Percentiles rank a stretch among this genome's conserved stretches.
Conservation (phyloP, 2,888 invertebrate species). For the Aplocera efformata region DNA sequence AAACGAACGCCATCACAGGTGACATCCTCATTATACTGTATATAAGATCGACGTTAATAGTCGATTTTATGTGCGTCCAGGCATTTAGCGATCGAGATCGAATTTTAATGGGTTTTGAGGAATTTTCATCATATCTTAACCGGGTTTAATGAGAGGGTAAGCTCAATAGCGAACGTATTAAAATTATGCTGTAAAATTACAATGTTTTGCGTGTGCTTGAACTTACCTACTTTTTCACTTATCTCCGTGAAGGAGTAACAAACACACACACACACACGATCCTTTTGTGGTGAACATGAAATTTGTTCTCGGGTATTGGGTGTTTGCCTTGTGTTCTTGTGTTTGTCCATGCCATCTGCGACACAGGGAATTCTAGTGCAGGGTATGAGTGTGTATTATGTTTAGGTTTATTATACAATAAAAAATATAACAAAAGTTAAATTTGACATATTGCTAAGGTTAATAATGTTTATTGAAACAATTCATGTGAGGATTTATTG, state of each 20-base stretch:
- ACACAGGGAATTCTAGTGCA: no score
- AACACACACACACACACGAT: no score
- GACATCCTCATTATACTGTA: conserved; percentile 49
- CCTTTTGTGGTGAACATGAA: no score
- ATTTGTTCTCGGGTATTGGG: no score
- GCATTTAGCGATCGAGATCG: conserved; percentile 44
- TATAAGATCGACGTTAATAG: conserved; percentile 50
- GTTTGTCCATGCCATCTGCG: no score
- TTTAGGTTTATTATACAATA: no score
- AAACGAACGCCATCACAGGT: conserved; percentile 48
- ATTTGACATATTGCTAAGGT: no score
- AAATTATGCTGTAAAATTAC: conserved; percentile 47
- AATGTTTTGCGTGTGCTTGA: conserved; percentile 26
- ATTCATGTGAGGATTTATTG: no score
- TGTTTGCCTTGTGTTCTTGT: no score
- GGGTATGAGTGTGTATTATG: no score
- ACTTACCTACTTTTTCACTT: background rate
- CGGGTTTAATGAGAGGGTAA: conserved; percentile 25
- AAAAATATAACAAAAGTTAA: no score
- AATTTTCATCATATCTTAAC: conserved; percentile 49
- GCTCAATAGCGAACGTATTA: conserved; percentile 37
- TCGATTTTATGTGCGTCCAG: conserved; percentile 45
- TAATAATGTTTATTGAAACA: no score
- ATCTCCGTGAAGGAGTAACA: background rate
- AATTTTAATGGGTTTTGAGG: conserved; percentile 47